Percentiles rank a stretch among this genome's conserved stretches.
Evolutionary conservation across 1,140 invertebrate species (phyloP).

Genomic region (Temnothorax curvispinosus): DNA sequence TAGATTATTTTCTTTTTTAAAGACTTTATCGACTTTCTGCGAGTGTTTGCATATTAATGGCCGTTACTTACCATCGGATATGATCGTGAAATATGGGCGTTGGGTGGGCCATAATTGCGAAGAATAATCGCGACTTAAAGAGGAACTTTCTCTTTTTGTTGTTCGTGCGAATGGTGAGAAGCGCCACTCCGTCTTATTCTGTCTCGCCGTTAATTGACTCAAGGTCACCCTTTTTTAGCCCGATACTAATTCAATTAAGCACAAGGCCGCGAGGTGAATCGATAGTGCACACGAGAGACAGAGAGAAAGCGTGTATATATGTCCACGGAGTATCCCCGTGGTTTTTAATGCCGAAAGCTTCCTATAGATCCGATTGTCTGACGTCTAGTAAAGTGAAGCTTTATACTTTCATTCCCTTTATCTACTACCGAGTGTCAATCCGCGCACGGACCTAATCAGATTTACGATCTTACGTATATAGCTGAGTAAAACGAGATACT

Average conservation of each 20-base stretch:
- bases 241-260: constrained; percentile 55
- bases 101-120: constrained; percentile 7
- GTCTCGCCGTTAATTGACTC: constrained; percentile 57
- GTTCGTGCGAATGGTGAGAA: neutral
- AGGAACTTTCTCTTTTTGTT: constrained; percentile 53
- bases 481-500: neutral
- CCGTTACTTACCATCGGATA: constrained; percentile 3
- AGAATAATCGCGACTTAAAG: constrained; percentile 44
- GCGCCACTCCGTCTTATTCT: constrained; percentile 51
- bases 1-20: neutral
- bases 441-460: neutral
- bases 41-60: constrained; percentile 16
- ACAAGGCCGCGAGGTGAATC: constrained; percentile 55
- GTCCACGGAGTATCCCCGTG: constrained; percentile 16
- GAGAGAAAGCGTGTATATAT: constrained; percentile 29
- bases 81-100: constrained; percentile 13
- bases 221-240: constrained; percentile 47
- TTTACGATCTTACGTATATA: constrained; percentile 1
- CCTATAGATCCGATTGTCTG: constrained; percentile 48
- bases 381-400: constrained; percentile 32
- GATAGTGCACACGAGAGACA: constrained; percentile 52
- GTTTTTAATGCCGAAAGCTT: constrained; percentile 50
- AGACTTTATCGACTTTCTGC: neutral
- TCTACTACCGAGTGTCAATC: constrained; percentile 10
- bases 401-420: constrained; percentile 2